Base-by-base conservation (phyloP, 2,888 invertebrate genomes). In the Pyrochroa serraticornis region DNA sequence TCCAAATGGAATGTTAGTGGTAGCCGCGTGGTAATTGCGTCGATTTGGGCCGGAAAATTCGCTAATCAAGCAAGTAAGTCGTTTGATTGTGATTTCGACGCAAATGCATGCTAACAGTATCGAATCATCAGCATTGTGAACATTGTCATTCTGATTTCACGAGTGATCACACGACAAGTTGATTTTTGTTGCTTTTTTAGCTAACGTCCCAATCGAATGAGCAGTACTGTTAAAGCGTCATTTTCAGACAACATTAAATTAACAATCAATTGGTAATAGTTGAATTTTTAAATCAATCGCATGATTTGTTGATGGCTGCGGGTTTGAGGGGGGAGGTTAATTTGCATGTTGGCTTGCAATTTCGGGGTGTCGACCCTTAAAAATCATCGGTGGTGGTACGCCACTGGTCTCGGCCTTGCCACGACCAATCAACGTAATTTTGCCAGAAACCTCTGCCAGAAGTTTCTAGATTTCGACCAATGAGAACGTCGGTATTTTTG, bases 181-280 rank as follows among this genome's bases (percentile, higher is more conserved):
- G 49, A 35, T 58, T 62, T 62, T 57, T 67, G 60, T 66, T 66
- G 70, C 66, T 69, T 70, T 63, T 22, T 22, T 22, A 22, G 22
- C 22, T 69, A 69, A 64, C 62, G 64, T 65, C 61, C 60, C 54
- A 48, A 63, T 66, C 70, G 70, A 75, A 80, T 79, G 80, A 77
- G 75, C 77, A 76, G 74, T 72, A 77, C 78, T 72, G 73, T 80
- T 71, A 80, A 79, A 78, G 80, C 80, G 70, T 77, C 79, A 71
- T 81, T 80, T 78, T 77, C 79, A 72, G 80, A 80, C 74, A 77
- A 79, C 78, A 75, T 80, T 72, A 79, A 79, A 74, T 78, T 81
- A 75, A 79, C 72, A 69, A 78, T 81, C 72, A 74, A 77, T 80
- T 80, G 80, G 80, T 80, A 79, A 56, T 43, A 37, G 47, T 53